Evolutionary conservation across 2,113 vertebrate genomes (phyloP).

Genomic region (Ochotona princeps): DNA sequence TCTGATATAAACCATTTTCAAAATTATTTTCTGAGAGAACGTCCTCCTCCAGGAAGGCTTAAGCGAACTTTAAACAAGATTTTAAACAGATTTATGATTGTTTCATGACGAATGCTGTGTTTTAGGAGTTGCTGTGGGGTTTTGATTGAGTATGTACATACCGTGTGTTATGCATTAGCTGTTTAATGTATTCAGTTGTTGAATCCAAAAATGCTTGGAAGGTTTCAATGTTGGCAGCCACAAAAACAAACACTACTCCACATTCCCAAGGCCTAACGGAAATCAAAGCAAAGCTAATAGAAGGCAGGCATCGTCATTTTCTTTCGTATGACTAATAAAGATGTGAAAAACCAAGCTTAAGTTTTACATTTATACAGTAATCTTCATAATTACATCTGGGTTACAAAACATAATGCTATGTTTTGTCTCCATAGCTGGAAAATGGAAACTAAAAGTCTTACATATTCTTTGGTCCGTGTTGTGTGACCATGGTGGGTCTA

Average conservation of each 20-base stretch:
- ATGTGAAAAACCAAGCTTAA: slow-evolving; percentile 60
- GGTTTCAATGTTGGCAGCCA: slow-evolving; percentile 70
- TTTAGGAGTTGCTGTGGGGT: slow-evolving; percentile 58
- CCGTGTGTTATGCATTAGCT: slow-evolving; percentile 57
- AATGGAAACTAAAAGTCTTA: slow-evolving; percentile 53
- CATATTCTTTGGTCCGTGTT: neutral
- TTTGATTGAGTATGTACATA: slow-evolving; percentile 69
- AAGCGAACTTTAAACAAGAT: slow-evolving; percentile 72
- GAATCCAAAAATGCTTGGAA: slow-evolving; percentile 75
- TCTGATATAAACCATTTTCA: slow-evolving; percentile 69
- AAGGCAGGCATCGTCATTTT: slow-evolving; percentile 72
- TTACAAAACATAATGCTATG: slow-evolving; percentile 30
- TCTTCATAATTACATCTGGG: slow-evolving; percentile 59
- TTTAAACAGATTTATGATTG: slow-evolving; percentile 68
- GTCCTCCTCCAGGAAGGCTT: slow-evolving; percentile 57
- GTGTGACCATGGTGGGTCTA: slow-evolving; percentile 12
- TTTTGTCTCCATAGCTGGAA: slow-evolving; percentile 44
- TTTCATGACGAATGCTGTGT: slow-evolving; percentile 72
- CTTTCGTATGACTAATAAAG: slow-evolving; percentile 72
- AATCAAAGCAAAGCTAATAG: slow-evolving; percentile 76
- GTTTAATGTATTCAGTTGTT: slow-evolving; percentile 75
- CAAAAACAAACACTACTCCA: slow-evolving; percentile 71
- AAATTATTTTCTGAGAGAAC: slow-evolving; percentile 66
- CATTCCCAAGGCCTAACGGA: slow-evolving; percentile 67
- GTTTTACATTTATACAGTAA: slow-evolving; percentile 64